Base-by-base conservation (phyloP, 2,797 vertebrate species). In the Ceryle rudis region DNA sequence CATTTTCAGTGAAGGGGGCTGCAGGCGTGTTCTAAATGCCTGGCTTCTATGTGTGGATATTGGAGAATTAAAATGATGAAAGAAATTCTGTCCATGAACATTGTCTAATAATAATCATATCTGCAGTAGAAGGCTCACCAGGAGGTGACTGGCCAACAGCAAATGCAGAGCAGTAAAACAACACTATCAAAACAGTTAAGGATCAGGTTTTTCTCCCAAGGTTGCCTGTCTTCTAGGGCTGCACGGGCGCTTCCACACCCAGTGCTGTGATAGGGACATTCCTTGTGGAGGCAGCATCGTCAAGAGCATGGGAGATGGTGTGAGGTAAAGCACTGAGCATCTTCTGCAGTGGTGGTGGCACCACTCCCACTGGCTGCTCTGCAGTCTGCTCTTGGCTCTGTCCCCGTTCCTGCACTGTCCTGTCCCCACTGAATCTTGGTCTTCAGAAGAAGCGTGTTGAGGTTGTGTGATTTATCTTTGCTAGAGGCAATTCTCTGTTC, bases 181-280 rank as follows among this genome's bases (percentile, higher is more conserved):
- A 18, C 0, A 0, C 14, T 57, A 69, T 39, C 9, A 16, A 42
- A 89, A 42, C 11, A 70, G 21, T 22, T 37, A 33, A 51, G 28
- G 57, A 33, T 55, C 26, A 9, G 19, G 44, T n/a, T 91, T 71
- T 66, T 35, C 60, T 80, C 23, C 7, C 14, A 21, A 33, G 14
- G 8, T 11, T 91, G 26, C 31, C 37, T 51, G 29, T 49, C 51
- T 81, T 71, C 25, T 49, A 41, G 31, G 31, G 39, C 35, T 85
- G 11, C 0, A 0, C 1, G 6, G 60, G 64, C 39, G 78, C 22
- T 71, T 93, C 18, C 54, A 83, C 22, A 71, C 1, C 33, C 41
- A 25, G 37, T 44, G 51, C 29, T 64, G 21, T 21, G 52, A 49
- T 4, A 49, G 11, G 26, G 79, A 71, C 0, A 1, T 29, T 90